phyloP scores from a whole-genome alignment of 2,113 vertebrate species.

The Poeciliopsis prolifica region DNA sequence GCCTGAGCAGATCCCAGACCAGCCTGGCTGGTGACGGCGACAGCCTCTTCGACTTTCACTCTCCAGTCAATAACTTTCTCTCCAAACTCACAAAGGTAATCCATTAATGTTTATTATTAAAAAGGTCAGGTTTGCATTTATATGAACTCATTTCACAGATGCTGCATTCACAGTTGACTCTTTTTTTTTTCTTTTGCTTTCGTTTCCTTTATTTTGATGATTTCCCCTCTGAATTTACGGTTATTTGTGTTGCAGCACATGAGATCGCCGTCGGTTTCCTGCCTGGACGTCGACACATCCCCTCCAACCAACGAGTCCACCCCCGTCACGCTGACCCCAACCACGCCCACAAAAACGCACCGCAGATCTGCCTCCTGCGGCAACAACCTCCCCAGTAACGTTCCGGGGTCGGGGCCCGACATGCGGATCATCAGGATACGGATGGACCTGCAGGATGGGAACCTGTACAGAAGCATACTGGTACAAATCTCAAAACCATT shows the following conservation, averaged over 20 bases:
- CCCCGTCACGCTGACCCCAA: constrained; percentile 69
- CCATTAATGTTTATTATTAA: not conserved
- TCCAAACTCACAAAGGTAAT: constrained; percentile 85
- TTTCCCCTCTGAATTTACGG: not conserved
- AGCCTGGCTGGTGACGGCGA: constrained; percentile 72
- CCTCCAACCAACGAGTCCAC: constrained; percentile 66
- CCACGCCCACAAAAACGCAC: constrained; percentile 82
- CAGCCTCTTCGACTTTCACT: constrained; percentile 71
- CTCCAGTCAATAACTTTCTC: constrained; percentile 81
- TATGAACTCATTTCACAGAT: not conserved
- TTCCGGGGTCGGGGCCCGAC: constrained; percentile 72
- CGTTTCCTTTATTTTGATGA: not conserved
- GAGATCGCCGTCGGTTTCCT: constrained; percentile 89
- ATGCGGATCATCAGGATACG: constrained; percentile 88
- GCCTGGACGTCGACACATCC: constrained; percentile 82
- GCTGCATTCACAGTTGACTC: not conserved
- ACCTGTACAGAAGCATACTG: constrained; percentile 91
- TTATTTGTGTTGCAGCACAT: constrained; percentile 76
- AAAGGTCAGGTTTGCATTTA: constrained; percentile 13
- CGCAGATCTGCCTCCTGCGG: constrained; percentile 93
- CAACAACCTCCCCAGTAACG: constrained; percentile 64
- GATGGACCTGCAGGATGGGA: constrained; percentile 88
- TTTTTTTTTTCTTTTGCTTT: not conserved
- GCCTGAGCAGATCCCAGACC: constrained; percentile 69
- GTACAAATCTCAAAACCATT: constrained; percentile 59